These are phyloP conservation scores for Poeciliopsis infans DNA, from an alignment of 2,797 vertebrate species.

Conservation along the genomic window DNA sequence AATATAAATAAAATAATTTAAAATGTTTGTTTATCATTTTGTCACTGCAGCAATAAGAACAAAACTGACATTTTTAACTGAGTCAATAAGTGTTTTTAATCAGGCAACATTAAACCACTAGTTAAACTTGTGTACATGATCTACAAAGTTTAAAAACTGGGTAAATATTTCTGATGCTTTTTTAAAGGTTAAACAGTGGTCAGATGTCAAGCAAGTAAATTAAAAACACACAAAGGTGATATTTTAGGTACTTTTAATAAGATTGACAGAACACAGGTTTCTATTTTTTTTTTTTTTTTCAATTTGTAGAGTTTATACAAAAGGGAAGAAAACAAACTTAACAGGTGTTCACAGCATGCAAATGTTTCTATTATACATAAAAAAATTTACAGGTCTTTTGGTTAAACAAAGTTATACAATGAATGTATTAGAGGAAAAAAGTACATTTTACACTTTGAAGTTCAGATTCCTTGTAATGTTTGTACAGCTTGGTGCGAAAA, in stretches of 20 bases:
- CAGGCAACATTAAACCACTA: background rate
- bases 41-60: background rate
- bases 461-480: conserved; percentile 22
- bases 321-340: conserved; percentile 57
- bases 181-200: background rate
- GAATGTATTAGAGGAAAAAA: conserved; percentile 32
- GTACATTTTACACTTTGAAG: conserved; percentile 30
- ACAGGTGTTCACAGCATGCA: conserved; percentile 59
- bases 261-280: conserved; percentile 9
- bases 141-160: background rate
- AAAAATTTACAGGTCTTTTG: conserved; percentile 49
- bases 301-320: conserved; percentile 69
- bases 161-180: background rate
- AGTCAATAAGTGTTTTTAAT: background rate
- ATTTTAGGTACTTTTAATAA: background rate
- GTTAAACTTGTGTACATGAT: background rate
- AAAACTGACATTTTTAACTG: background rate
- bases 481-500: conserved; percentile 40
- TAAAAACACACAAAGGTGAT: background rate
- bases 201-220: background rate
- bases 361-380: conserved; percentile 37
- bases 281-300: conserved; percentile 59
- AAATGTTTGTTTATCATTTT: conserved; percentile 1
- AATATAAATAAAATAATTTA: conserved; percentile 59
- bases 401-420: conserved; percentile 44